A percentile compares a stretch with the other conserved stretches of the same genome.
phyloP scores from a whole-genome alignment of 2,888 invertebrate genomes.

The Lepidocyrtinus sp. region DNA sequence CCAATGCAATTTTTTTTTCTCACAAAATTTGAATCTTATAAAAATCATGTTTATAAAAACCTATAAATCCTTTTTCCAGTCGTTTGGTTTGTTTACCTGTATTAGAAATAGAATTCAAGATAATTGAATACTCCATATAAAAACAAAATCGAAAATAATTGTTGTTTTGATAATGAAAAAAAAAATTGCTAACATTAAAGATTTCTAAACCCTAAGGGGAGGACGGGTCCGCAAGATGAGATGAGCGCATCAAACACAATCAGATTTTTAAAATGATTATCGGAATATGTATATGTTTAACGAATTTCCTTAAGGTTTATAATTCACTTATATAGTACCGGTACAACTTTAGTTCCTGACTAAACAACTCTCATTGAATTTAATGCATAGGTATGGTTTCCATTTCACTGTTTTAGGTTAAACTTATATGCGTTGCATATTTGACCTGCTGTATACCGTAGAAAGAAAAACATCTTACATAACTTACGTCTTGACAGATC shows the following conservation, averaged over 20 bases:
- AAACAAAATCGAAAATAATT: not conserved
- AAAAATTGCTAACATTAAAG: not conserved
- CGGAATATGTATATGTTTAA: not conserved
- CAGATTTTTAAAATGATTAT: slow-evolving; percentile 1
- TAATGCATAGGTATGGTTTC: not conserved
- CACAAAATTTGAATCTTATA: too few relatives aligned
- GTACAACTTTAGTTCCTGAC: not conserved
- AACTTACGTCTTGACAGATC: too few relatives aligned
- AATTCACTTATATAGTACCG: not conserved
- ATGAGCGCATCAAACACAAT: slow-evolving; percentile 52
- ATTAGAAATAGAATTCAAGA: not conserved
- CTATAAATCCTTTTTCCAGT: not conserved
- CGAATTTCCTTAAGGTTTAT: not conserved
- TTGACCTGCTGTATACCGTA: not conserved
- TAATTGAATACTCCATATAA: not conserved
- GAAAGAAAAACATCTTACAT: too few relatives aligned
- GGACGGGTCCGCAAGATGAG: slow-evolving; percentile 53
- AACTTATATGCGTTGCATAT: not conserved
- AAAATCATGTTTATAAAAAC: too few relatives aligned
- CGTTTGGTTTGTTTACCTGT: not conserved
- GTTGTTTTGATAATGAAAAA: not conserved
- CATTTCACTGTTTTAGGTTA: not conserved
- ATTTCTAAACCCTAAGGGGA: slow-evolving; percentile 27
- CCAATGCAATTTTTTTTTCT: too few relatives aligned
- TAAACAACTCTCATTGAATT: not conserved